Percentiles rank a stretch among this genome's conserved stretches.
phyloP scores from a whole-genome alignment of 2,888 invertebrate species.

The Copidosoma aretas region DNA sequence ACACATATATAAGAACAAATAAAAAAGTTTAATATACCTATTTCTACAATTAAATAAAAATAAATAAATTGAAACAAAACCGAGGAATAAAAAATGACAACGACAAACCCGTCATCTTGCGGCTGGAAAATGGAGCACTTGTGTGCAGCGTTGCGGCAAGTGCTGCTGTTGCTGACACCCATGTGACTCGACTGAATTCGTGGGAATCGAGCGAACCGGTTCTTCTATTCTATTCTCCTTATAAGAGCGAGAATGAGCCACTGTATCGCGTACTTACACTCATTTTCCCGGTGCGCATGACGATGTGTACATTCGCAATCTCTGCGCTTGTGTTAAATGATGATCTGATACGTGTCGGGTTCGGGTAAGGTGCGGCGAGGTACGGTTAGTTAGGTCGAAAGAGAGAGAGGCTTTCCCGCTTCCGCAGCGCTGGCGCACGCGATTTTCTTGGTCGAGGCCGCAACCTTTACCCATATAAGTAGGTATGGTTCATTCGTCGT shows the following conservation, averaged over 20 bases:
- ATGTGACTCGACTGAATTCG: conserved; percentile 34
- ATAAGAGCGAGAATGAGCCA: neutral
- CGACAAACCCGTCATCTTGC: too few species aligned
- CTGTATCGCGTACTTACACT: too few species aligned
- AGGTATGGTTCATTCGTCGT: too few species aligned
- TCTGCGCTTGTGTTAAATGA: neutral
- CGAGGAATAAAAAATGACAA: too few species aligned
- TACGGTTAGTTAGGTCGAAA: neutral
- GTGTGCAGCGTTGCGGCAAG: too few species aligned
- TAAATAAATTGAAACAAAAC: too few species aligned
- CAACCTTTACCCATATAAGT: conserved; percentile 38
- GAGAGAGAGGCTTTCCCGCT: conserved; percentile 5
- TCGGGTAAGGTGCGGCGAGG: too few species aligned
- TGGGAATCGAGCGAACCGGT: conserved; percentile 38
- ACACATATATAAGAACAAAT: neutral
- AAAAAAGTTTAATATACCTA: too few species aligned
- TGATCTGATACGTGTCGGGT: conserved; percentile 11
- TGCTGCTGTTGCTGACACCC: conserved; percentile 6
- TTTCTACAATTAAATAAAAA: too few species aligned
- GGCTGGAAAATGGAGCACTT: too few species aligned
- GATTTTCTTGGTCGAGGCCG: conserved; percentile 42
- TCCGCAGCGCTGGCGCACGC: conserved; percentile 18
- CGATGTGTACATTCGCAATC: too few species aligned
- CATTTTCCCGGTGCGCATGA: neutral
- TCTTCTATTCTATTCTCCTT: neutral